Evolutionary conservation across 1,140 invertebrate genomes (phyloP).

Genomic region (Argopecten irradians): DNA sequence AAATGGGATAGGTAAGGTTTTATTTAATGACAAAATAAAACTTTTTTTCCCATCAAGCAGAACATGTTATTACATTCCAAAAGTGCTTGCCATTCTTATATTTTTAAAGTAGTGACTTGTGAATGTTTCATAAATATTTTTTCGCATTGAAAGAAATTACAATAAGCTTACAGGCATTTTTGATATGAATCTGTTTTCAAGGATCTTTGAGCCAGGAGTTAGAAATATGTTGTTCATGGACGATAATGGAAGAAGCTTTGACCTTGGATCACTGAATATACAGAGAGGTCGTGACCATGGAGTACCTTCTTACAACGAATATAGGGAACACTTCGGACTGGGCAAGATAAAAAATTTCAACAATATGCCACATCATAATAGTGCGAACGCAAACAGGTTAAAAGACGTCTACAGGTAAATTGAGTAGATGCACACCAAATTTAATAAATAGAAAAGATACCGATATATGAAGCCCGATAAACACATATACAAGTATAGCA

Average conservation of each 20-base stretch:
- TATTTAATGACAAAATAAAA: neutral
- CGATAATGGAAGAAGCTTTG: slow-evolving; percentile 33
- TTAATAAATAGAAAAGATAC: neutral
- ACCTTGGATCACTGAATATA: slow-evolving; percentile 78
- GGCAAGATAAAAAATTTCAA: slow-evolving; percentile 64
- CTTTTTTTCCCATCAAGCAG: neutral
- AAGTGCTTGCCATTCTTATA: too few species aligned
- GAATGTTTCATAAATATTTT: too few species aligned
- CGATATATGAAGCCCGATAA: neutral
- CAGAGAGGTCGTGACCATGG: slow-evolving; percentile 91
- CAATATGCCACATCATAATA: slow-evolving; percentile 36
- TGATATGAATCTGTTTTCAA: slow-evolving; percentile 29
- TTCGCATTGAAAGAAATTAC: too few species aligned
- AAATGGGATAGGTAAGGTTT: slow-evolving; percentile 41
- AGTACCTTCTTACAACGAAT: slow-evolving; percentile 78
- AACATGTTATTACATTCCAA: neutral
- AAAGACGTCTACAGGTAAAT: slow-evolving; percentile 46
- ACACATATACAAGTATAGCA: neutral
- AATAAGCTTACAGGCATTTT: too few species aligned
- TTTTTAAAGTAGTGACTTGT: too few species aligned
- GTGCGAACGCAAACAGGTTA: neutral
- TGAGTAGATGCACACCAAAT: neutral
- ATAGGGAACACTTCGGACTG: slow-evolving; percentile 48
- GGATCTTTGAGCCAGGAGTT: slow-evolving; percentile 43
- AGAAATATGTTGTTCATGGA: slow-evolving; percentile 45